Conservation (phyloP, 1,140 invertebrate genomes). For the Protaetia brevitarsis region DNA sequence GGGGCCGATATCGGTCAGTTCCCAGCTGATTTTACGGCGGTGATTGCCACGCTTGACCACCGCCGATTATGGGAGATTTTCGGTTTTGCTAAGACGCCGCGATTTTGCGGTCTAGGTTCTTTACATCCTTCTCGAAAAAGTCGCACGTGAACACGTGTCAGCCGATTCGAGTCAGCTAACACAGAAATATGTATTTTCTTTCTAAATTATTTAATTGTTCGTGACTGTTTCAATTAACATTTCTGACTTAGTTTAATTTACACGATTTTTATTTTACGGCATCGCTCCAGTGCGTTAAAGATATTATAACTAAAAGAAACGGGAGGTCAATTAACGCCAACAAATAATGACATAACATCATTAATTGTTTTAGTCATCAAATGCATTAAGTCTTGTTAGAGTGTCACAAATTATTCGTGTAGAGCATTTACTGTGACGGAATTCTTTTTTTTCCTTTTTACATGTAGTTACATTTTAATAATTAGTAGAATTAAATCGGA, state of each 20-base stretch:
- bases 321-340: background rate
- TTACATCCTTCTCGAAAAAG: background rate
- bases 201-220: conserved; percentile 8
- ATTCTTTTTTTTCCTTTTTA: background rate
- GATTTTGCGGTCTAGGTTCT: conserved; percentile 23
- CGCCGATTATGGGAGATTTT: conserved; percentile 8
- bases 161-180: background rate
- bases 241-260: conserved; percentile 5
- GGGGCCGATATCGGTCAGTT: background rate
- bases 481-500: conserved; percentile 8
- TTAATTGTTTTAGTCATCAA: conserved; percentile 25
- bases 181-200: conserved; percentile 5
- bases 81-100: conserved; percentile 16
- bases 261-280: conserved; percentile 1
- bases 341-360: conserved; percentile 24
- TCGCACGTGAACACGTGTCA: conserved; percentile 7
- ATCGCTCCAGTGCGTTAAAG: background rate
- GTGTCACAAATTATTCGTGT: background rate
- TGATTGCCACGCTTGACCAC: conserved; percentile 26
- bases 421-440: background rate
- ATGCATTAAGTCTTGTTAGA: conserved; percentile 19
- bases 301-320: background rate
- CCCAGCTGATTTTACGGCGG: background rate
- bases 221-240: conserved; percentile 19
- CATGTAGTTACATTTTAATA: background rate